A percentile compares a stretch with the other conserved stretches of the same genome.
phyloP scores from a whole-genome alignment of 2,797 vertebrate species.

The Brachyalestes nurse region DNA sequence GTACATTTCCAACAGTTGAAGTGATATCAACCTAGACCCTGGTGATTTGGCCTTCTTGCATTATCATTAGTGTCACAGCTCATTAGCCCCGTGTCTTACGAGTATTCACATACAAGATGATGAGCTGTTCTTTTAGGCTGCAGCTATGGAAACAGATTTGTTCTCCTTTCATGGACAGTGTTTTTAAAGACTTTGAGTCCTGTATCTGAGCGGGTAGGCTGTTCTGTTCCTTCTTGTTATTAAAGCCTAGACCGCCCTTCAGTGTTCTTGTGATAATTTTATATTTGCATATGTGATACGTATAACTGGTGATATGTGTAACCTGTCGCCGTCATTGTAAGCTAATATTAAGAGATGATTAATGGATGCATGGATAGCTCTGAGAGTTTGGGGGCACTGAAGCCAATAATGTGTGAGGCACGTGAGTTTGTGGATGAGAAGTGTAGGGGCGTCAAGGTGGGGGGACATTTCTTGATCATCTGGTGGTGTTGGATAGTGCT shows the following conservation, averaged over 20 bases:
- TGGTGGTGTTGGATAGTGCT: no score
- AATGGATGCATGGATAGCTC: no score
- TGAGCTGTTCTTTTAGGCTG: slow-evolving; percentile 53
- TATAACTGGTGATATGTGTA: background rate
- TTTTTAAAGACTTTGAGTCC: slow-evolving; percentile 26
- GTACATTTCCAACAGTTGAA: slow-evolving; percentile 40
- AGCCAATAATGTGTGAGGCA: no score
- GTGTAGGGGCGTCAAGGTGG: no score
- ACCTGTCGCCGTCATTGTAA: no score
- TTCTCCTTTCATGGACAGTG: slow-evolving; percentile 56
- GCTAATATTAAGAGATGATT: no score
- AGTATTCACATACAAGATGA: slow-evolving; percentile 53
- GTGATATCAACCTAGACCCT: slow-evolving; percentile 24
- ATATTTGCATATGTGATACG: background rate
- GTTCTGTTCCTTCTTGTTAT: background rate
- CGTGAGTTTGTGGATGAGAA: no score
- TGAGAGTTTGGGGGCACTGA: no score
- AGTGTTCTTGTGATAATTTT: background rate
- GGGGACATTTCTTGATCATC: no score
- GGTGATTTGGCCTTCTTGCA: slow-evolving; percentile 41
- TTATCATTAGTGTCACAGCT: slow-evolving; percentile 60
- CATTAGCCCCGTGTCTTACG: slow-evolving; percentile 55
- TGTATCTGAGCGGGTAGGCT: slow-evolving; percentile 20
- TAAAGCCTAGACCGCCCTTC: background rate
- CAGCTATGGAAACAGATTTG: slow-evolving; percentile 64